Evolutionary conservation across 1,140 invertebrate genomes (phyloP), one percentile per base, ranked within the genome.

Genomic region (Pogonomyrmex californicus): DNA sequence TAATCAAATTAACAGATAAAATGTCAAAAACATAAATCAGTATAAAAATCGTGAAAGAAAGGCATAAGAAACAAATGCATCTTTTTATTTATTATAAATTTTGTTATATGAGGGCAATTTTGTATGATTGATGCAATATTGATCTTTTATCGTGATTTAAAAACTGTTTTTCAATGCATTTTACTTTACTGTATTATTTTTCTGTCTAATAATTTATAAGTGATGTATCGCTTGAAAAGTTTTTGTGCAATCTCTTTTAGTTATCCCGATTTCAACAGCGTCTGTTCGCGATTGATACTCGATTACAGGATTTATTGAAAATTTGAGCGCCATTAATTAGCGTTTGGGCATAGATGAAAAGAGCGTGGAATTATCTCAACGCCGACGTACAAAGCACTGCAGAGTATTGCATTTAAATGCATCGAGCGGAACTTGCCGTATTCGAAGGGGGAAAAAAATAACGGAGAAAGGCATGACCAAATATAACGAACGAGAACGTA

Each of bases 241-340:
- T 47, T 23, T 36, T 1, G 30, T 17, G 54, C 14, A 9, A 63
- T 36, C 44, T 17, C 3, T 65, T 78, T 36, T 5, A n/a, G 2
- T 14, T 41, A 44, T 30, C 6, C 9, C 23, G 4, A 33, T 78
- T 78, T 1, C n/a, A 44, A 33, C 5, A 33, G 14, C 56, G 36
- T 23, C 23, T 23, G 5, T 23, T 65, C 2, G 9, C 56, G 9
- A 47, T 38, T 47, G 36, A 30, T 44, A 14, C 58, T 65, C 10
- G 17, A 36, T 23, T n/a, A 44, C 2, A 60, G 54, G 14, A 47
- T 66, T 23, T 78, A 44, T 33, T n/a, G 41, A 77, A 47, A 63
- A 63, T 62, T 77, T 17, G 44, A 78, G 17, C 44, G 10, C 58
- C 4, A 36, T 78, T 78, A 78, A 79, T 54, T 79, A 79, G 10